Evolutionary conservation across 1,140 invertebrate species (phyloP), one percentile per base, ranked within the genome.

Genomic region (Cepaea nemoralis): DNA sequence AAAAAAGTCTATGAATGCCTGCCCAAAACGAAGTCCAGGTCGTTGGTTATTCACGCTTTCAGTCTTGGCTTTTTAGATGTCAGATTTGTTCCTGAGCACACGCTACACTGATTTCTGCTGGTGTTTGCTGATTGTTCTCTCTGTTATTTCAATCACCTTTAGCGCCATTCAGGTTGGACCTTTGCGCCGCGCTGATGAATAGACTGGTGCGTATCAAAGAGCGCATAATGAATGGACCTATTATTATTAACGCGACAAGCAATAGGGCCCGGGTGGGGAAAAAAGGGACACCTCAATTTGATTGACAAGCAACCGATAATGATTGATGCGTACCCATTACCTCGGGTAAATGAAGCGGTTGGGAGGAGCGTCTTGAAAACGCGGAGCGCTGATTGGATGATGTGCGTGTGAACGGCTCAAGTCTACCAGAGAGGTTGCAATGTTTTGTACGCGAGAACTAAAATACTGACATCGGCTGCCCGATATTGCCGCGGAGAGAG

Each of bases 251-350:
- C 48, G n/a, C 40, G 69, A 55, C 78, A 5, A 14, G 33, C n/a
- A n/a, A n/a, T n/a, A n/a, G 16, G 67, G 42, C 67, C 48, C 42
- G 67, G n/a, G 35, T 69, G 48, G 69, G 37, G 50, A 45, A 45
- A 55, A 80, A 73, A 77, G 50, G 78, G 78, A 80, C 78, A 80
- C 67, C 69, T 42, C 45, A 37, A 31, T 50, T 71, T 80, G 78
- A 80, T 80, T 80, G 78, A 80, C 78, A 80, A 80, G 78, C 78
- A 71, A 80, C 71, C 66, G 27, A 80, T 67, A 80, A 80, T 80
- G 78, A 80, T 80, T 80, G 78, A 80, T 80, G 69, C 35, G 69
- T 80, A 45, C 69, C 78, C 69, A 67, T 50, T 48, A 31, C 67
- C 78, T 67, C 66, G 42, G 69, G 78, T 73, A 80, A n/a, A 80